Conservation (phyloP, 2,113 vertebrate genomes). For the Spea multiplicata region DNA sequence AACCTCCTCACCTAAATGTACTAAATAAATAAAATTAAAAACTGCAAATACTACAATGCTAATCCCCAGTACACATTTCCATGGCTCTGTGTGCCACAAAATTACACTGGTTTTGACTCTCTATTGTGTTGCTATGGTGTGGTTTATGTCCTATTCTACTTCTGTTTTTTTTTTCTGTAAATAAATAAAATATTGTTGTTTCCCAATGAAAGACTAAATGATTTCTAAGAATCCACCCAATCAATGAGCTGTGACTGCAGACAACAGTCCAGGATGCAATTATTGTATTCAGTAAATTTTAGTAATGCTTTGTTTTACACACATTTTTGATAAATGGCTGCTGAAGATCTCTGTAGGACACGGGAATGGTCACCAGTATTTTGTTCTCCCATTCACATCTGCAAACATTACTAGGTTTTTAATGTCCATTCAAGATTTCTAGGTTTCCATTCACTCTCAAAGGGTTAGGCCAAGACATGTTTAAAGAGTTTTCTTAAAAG, state of each 20-base stretch:
- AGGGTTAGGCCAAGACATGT: conserved; percentile 72
- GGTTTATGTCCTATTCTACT: not conserved
- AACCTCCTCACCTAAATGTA: too few species aligned
- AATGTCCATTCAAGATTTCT: conserved; percentile 59
- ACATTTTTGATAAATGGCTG: conserved; percentile 17
- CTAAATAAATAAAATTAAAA: too few species aligned
- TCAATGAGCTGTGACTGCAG: not conserved
- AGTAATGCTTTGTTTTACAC: conserved; percentile 19
- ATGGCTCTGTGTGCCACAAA: not conserved
- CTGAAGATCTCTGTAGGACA: conserved; percentile 52
- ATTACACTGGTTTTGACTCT: not conserved
- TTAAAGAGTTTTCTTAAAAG: conserved; percentile 81
- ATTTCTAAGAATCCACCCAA: not conserved
- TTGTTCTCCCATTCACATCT: conserved; percentile 53
- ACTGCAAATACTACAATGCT: too few species aligned
- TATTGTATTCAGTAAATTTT: conserved; percentile 16
- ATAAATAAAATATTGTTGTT: not conserved
- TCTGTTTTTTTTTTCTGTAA: not conserved
- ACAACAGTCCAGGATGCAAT: conserved; percentile 13
- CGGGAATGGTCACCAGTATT: conserved; percentile 62
- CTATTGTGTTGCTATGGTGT: not conserved
- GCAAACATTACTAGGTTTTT: conserved; percentile 33
- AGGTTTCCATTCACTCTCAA: conserved; percentile 66
- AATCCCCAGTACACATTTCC: too few species aligned
- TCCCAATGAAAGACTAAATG: not conserved